phyloP scores from a whole-genome alignment of 2,888 invertebrate species.

The Pachymerium ferrugineum region DNA sequence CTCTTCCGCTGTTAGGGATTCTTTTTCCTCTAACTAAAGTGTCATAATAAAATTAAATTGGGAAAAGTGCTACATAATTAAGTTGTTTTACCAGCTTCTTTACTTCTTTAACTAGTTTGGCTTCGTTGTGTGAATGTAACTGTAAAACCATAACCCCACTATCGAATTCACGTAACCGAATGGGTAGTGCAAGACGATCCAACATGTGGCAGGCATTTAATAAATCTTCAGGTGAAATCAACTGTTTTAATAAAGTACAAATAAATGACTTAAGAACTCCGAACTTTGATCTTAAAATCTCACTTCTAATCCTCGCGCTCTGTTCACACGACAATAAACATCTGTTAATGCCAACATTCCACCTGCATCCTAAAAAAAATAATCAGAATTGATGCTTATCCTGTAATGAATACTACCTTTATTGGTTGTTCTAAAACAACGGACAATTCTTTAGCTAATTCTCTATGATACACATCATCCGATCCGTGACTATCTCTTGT shows the following conservation, averaged over 20 bases:
- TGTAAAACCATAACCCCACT: conserved; percentile 95
- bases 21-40: conserved; percentile 52
- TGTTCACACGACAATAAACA: conserved; percentile 92
- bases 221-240: conserved; percentile 94
- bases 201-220: conserved; percentile 79
- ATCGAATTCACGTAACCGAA: conserved; percentile 67
- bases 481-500: conserved; percentile 84
- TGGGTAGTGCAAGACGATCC: conserved; percentile 47
- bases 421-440: conserved; percentile 74
- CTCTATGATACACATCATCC: conserved; percentile 75
- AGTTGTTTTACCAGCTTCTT: conserved; percentile 42
- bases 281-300: not conserved
- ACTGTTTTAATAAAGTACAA: too few species aligned
- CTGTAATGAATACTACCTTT: conserved; percentile 54
- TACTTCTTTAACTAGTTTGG: conserved; percentile 48
- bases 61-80: conserved; percentile 36
- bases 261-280: not conserved
- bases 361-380: conserved; percentile 64
- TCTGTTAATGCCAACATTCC: conserved; percentile 96
- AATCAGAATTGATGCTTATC: not conserved
- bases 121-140: conserved; percentile 58
- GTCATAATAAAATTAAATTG: conserved; percentile 35
- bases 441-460: conserved; percentile 78
- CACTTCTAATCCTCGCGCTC: conserved; percentile 86
- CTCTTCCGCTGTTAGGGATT: conserved; percentile 76